Conservation (phyloP, 2,888 invertebrate genomes). For the Lasioglossum oenotherae region DNA sequence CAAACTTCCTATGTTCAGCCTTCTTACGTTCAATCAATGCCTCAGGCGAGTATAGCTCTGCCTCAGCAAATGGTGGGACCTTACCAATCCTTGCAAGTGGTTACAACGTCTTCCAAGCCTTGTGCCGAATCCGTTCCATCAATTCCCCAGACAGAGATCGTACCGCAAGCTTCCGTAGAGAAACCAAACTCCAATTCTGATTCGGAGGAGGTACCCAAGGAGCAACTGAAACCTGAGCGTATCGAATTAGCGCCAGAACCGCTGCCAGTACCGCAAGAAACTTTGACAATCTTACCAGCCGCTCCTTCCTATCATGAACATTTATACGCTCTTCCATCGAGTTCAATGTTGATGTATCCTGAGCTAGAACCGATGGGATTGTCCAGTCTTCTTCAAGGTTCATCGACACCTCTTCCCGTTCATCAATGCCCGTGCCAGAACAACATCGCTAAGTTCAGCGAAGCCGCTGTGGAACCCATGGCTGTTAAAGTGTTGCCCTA, state of each 20-base stretch:
- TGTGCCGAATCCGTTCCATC: conserved; percentile 7
- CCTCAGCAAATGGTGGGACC: conserved; percentile 26
- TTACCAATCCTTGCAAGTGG: conserved; percentile 27
- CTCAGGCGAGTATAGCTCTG: conserved; percentile 6
- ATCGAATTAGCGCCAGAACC: not conserved
- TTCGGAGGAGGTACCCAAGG: not conserved
- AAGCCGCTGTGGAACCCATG: conserved; percentile 16
- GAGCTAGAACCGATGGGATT: not conserved
- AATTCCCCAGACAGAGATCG: not conserved
- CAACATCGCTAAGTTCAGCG: not conserved
- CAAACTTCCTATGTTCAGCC: conserved; percentile 13
- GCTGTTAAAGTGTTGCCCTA: conserved; percentile 13
- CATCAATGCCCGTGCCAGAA: conserved; percentile 25
- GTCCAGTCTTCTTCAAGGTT: conserved; percentile 11
- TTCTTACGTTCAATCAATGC: not conserved
- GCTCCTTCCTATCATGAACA: conserved; percentile 14
- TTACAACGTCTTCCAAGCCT: conserved; percentile 25
- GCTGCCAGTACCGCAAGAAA: conserved; percentile 23
- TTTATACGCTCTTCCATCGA: not conserved
- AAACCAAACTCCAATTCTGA: conserved; percentile 11
- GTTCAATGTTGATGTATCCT: not conserved
- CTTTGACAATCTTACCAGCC: conserved; percentile 12
- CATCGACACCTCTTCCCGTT: not conserved
- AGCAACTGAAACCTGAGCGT: conserved; percentile 1
- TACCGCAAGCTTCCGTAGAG: not conserved